Evolutionary conservation across 37 sponge, comb jelly and placozoan genomes (phyloP), one percentile per base, ranked within the genome.

Genomic region (Haliclona indistincta): DNA sequence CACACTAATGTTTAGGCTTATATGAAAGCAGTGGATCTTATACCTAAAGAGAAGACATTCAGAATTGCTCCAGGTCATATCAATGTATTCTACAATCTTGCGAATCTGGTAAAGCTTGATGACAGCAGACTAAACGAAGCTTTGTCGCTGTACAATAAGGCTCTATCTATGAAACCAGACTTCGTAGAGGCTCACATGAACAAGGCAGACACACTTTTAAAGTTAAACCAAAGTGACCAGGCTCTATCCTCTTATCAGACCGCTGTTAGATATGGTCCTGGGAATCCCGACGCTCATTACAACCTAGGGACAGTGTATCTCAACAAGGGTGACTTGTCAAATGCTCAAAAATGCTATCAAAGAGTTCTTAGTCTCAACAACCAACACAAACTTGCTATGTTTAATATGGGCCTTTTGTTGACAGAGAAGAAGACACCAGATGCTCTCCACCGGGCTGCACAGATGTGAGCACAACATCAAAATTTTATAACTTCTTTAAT

Each of bases 81-180:
- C 72, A 87, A 91, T 63, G 79, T 91, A 26, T 95, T 88, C 74
- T 95, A 79, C 73, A 91, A 95, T 37, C 78, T 91, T 29, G 95
- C 86, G 19, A 95, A 95, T 63, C 79, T 95, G 11, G 28, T 95
- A 1, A 74, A 58, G 44, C n/a, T 22, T 2, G 75, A 95, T 63
- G 62, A 65, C 19, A 22, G 43, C 34, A 41, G 89, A n/a, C 40
- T 81, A 28, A 52, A 91, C 15, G 92, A 91, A 56, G 95, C 95
- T 30, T 67, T 81, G 32, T n/a, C 56, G 33, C 58, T 84, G 23
- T 93, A 93, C 52, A 43, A 64, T 0, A 72, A 63, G 40, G 93
- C 93, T 11, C 26, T 85, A 22, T 68, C 75, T 25, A 93, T 93
- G 82, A 75, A 74, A 43, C 64, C 54, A 53, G 56, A 73, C 49